Percentiles rank a stretch among this genome's conserved stretches.
These are phyloP conservation scores for Cabera pusaria DNA, from an alignment of 2,888 invertebrate genomes.

Conservation along the genomic window DNA sequence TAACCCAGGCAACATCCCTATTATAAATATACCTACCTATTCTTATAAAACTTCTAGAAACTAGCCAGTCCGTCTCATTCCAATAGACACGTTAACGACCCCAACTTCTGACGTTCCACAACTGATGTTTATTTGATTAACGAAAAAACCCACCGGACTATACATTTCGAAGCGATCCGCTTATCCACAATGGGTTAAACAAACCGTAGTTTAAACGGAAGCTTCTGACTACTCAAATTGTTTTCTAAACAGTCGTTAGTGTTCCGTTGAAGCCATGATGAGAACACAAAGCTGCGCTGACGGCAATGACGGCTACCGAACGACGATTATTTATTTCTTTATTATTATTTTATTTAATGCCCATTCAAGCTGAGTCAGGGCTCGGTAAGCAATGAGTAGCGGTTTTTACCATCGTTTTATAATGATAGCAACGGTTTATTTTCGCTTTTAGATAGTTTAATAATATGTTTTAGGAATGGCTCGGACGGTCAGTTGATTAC, in stretches of 20 bases:
- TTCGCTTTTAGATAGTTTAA: conserved; percentile 23
- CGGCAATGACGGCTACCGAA: conserved; percentile 41
- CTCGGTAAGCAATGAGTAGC: conserved; percentile 37
- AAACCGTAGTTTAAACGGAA: conserved; percentile 71
- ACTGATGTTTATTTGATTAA: conserved; percentile 72
- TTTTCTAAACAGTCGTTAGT: conserved; percentile 78
- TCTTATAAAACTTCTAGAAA: conserved; percentile 10
- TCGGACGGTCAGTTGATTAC: conserved; percentile 19
- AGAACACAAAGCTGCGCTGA: conserved; percentile 48
- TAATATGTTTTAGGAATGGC: conserved; percentile 28
- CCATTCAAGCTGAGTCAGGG: conserved; percentile 21
- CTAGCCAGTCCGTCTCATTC: conserved; percentile 9
- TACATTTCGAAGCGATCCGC: conserved; percentile 73
- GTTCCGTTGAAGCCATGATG: conserved; percentile 55
- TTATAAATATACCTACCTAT: too few species aligned
- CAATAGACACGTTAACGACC: conserved; percentile 43
- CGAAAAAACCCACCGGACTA: conserved; percentile 29
- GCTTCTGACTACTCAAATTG: conserved; percentile 77
- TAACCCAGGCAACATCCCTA: too few species aligned
- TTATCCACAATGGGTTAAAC: conserved; percentile 69
- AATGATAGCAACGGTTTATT: conserved; percentile 34
- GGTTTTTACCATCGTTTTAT: conserved; percentile 31
- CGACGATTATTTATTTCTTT: conserved; percentile 18
- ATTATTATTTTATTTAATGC: conserved; percentile 30
- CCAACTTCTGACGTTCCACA: conserved; percentile 44